phyloP scores from a whole-genome alignment of 2,113 vertebrate species.

The Stomatorhinus ivindoensis region DNA sequence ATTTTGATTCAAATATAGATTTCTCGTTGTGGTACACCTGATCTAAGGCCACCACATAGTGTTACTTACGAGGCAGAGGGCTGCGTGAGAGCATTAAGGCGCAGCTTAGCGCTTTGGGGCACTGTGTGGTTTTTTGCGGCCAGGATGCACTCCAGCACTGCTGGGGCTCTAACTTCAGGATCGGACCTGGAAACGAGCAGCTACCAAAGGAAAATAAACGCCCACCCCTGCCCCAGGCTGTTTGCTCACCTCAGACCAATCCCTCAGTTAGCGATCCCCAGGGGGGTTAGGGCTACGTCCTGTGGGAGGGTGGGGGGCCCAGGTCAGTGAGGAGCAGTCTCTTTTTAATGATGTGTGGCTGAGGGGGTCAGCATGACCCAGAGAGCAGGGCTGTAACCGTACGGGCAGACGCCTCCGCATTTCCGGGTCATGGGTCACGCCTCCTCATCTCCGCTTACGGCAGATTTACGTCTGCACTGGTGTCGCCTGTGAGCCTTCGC shows the following conservation, averaged over 20 bases:
- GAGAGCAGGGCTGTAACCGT: background rate
- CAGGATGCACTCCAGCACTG: background rate
- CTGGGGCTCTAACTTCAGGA: constrained; percentile 43
- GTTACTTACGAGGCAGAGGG: constrained; percentile 99
- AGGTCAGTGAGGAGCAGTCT: background rate
- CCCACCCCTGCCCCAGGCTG: constrained; percentile 49
- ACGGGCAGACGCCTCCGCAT: constrained; percentile 24
- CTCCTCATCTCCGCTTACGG: constrained; percentile 47
- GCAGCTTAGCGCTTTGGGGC: constrained; percentile 88
- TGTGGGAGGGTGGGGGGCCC: background rate
- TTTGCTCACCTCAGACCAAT: constrained; percentile 46
- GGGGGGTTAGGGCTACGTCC: background rate
- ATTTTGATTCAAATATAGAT: background rate
- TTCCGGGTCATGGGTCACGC: constrained; percentile 50
- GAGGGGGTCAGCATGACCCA: background rate
- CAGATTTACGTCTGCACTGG: constrained; percentile 52
- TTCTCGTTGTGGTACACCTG: constrained; percentile 14
- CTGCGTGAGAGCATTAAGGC: constrained; percentile 98
- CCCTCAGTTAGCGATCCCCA: background rate
- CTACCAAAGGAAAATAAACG: constrained; percentile 52
- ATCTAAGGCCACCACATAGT: constrained; percentile 94
- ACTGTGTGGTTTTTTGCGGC: constrained; percentile 87
- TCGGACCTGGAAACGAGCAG: background rate
- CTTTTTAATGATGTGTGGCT: constrained; percentile 14
- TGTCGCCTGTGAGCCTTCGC: constrained; percentile 21